Conservation (phyloP, 1,140 invertebrate genomes). For the Harlomillsia oculata region DNA sequence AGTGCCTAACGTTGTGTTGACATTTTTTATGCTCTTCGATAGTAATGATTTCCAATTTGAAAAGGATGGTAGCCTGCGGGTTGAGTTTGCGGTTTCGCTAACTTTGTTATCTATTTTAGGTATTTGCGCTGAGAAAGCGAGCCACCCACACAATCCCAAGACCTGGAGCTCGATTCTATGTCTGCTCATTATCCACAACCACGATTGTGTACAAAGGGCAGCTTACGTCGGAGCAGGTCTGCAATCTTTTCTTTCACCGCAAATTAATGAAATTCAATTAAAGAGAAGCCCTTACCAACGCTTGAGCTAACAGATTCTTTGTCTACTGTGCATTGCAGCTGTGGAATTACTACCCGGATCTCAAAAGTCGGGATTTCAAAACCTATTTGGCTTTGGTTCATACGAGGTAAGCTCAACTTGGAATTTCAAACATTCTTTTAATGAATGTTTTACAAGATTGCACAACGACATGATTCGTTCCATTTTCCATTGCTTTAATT, state of each 20-base stretch:
- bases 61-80: not conserved
- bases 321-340: constrained; percentile 3
- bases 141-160: constrained; percentile 77
- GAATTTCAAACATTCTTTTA: constrained; percentile 2
- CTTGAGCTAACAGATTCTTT: not conserved
- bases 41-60: no score
- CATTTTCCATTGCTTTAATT: not conserved
- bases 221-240: constrained; percentile 89
- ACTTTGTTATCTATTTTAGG: constrained; percentile 45
- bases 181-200: constrained; percentile 82
- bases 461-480: no score
- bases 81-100: not conserved
- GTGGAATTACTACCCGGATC: constrained; percentile 30
- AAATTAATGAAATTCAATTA: constrained; percentile 40
- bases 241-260: constrained; percentile 69
- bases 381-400: constrained; percentile 94
- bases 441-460: no score
- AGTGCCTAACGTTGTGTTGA: not conserved
- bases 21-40: no score
- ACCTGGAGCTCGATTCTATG: constrained; percentile 82
- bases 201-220: constrained; percentile 97
- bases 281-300: no score
- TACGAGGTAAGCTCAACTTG: constrained; percentile 54
- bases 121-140: constrained; percentile 85
- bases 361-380: constrained; percentile 65